Percentiles rank a stretch among this genome's conserved stretches.
phyloP scores from a whole-genome alignment of 2,113 vertebrate genomes.

The Hydropotes inermis region DNA sequence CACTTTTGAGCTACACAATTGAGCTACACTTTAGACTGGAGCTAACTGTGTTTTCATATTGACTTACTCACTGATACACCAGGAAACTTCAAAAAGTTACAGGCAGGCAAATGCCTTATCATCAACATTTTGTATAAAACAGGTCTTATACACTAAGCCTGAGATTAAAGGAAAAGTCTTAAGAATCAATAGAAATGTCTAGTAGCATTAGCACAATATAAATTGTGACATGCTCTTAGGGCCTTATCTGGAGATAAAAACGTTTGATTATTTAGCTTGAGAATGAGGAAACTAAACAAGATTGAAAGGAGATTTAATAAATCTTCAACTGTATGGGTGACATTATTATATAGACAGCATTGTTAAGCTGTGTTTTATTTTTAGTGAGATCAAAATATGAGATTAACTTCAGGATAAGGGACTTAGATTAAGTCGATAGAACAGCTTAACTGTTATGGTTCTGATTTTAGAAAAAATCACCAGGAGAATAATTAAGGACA shows the following conservation, averaged over 20 bases:
- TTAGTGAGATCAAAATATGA: constrained; percentile 41
- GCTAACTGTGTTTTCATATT: constrained; percentile 6
- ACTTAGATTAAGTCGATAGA: constrained; percentile 45
- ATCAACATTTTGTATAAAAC: constrained; percentile 37
- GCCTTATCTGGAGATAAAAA: constrained; percentile 44
- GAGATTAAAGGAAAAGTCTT: background rate
- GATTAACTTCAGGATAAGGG: constrained; percentile 54
- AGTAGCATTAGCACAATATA: background rate
- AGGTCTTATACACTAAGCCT: background rate
- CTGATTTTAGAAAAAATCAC: constrained; percentile 46
- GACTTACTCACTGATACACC: background rate
- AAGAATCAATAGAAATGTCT: constrained; percentile 34
- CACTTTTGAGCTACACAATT: background rate
- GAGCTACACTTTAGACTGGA: background rate
- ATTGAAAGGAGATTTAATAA: constrained; percentile 53
- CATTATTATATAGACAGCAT: constrained; percentile 33
- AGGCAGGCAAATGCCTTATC: background rate
- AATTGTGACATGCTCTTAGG: constrained; percentile 1
- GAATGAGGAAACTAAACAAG: constrained; percentile 12
- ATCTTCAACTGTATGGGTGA: constrained; percentile 22
- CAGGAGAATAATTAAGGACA: background rate
- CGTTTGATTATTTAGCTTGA: constrained; percentile 18
- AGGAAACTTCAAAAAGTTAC: background rate
- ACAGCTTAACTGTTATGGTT: background rate
- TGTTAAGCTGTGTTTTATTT: constrained; percentile 37